These are phyloP conservation scores for Diplodus sargus DNA, from an alignment of 2,797 vertebrate species.

Conservation along the genomic window DNA sequence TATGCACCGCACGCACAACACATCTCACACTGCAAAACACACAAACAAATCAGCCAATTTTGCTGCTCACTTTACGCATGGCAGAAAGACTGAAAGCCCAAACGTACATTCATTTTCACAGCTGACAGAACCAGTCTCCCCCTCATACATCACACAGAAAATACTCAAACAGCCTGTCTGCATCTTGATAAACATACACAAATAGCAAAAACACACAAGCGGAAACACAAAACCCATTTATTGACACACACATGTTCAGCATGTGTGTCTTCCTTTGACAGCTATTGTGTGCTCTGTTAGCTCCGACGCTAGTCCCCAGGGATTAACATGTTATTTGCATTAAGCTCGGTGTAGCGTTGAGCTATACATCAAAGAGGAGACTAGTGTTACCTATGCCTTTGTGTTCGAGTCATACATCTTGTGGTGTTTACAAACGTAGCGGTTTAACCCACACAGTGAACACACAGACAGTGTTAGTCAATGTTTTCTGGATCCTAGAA, in stretches of 20 bases:
- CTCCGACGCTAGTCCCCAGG: background rate
- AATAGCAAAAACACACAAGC: background rate
- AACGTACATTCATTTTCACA: conserved; percentile 60
- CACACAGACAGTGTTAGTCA: background rate
- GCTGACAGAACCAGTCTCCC: conserved; percentile 48
- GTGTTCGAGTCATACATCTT: background rate
- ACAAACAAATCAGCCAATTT: conserved; percentile 26
- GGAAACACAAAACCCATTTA: conserved; percentile 12
- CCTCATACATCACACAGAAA: conserved; percentile 64
- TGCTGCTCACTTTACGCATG: conserved; percentile 15
- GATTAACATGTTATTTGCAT: conserved; percentile 21
- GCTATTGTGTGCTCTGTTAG: conserved; percentile 8
- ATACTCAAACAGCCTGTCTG: conserved; percentile 32
- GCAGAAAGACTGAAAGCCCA: conserved; percentile 31
- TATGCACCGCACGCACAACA: background rate
- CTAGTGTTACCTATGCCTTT: background rate
- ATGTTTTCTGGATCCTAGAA: background rate
- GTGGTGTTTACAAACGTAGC: conserved; percentile 1
- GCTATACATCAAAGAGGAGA: background rate
- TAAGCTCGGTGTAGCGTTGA: background rate
- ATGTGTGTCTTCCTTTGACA: conserved; percentile 4
- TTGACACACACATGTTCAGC: background rate
- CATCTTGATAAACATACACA: conserved; percentile 23
- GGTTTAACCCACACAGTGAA: background rate
- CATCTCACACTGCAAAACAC: background rate